Evolutionary conservation across 2,797 vertebrate species (phyloP).

Genomic region (Neopelma chrysocephalum): DNA sequence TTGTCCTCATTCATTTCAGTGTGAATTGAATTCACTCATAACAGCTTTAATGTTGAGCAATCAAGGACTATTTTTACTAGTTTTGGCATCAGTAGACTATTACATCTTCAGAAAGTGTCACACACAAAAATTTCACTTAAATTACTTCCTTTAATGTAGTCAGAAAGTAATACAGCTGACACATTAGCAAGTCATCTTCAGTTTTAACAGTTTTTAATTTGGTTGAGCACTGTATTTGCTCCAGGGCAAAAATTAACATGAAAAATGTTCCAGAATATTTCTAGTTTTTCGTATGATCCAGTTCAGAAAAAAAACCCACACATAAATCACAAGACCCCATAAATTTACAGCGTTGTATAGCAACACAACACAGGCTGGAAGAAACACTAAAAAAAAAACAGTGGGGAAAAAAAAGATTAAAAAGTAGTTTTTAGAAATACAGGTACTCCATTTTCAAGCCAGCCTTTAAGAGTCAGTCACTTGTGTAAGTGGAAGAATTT

Average conservation of each 20-base stretch:
- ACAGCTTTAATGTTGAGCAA: neutral
- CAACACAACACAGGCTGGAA: neutral
- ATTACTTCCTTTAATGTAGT: neutral
- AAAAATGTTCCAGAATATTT: neutral
- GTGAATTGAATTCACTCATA: neutral
- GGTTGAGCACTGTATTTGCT: neutral
- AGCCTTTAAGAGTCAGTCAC: slow-evolving; percentile 37
- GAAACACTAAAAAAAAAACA: neutral
- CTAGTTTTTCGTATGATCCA: neutral
- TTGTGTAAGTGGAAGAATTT: slow-evolving; percentile 60
- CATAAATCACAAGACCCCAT: neutral
- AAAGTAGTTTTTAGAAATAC: neutral
- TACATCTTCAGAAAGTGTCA: neutral
- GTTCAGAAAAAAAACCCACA: neutral
- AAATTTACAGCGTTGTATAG: neutral
- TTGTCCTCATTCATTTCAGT: neutral
- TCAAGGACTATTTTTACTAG: neutral
- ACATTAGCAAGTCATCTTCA: neutral
- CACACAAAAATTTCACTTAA: neutral
- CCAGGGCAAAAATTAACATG: neutral
- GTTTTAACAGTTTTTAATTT: neutral
- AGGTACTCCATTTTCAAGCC: slow-evolving; percentile 61
- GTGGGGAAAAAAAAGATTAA: neutral
- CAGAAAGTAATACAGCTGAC: neutral
- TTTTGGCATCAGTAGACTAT: neutral